Evolutionary conservation across 2,113 vertebrate species (phyloP).

Genomic region (Lepisosteus oculatus): DNA sequence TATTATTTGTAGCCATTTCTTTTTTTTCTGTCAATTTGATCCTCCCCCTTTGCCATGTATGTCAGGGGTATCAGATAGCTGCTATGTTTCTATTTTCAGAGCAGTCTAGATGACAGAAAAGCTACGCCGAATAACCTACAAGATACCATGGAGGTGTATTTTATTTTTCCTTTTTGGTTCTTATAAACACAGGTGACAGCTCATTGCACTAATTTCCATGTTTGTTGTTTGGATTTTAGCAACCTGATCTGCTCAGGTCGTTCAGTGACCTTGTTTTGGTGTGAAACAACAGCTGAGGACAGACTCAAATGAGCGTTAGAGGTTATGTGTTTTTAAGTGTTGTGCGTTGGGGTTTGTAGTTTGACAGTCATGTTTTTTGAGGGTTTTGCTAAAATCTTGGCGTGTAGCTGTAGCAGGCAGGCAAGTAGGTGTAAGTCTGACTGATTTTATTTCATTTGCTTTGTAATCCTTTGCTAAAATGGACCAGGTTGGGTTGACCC

Average conservation of each 20-base stretch:
- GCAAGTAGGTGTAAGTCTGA: too few species aligned
- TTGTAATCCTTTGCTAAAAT: not conserved
- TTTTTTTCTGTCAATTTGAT: slow-evolving; percentile 31
- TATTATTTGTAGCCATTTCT: slow-evolving; percentile 16
- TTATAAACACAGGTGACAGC: slow-evolving; percentile 57
- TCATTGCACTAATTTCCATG: slow-evolving; percentile 39
- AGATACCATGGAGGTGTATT: slow-evolving; percentile 66
- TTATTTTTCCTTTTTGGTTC: not conserved
- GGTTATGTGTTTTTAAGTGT: not conserved
- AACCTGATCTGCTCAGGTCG: slow-evolving; percentile 9
- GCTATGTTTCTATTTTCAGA: slow-evolving; percentile 84
- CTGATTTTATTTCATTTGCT: not conserved
- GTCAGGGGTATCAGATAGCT: slow-evolving; percentile 82
- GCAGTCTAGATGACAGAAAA: slow-evolving; percentile 79
- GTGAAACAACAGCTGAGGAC: not conserved
- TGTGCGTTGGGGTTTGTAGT: slow-evolving; percentile 1
- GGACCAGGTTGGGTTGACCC: slow-evolving; percentile 34
- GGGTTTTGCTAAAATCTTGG: too few species aligned
- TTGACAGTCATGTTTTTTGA: too few species aligned
- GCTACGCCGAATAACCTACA: slow-evolving; percentile 70
- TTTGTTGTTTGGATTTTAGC: slow-evolving; percentile 34
- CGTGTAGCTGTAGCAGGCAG: too few species aligned
- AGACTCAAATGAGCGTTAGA: not conserved
- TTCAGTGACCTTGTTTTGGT: not conserved
- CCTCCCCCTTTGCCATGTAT: slow-evolving; percentile 80